These are phyloP conservation scores for Agrotis puta DNA, from an alignment of 2,888 invertebrate species.

Conservation along the genomic window DNA sequence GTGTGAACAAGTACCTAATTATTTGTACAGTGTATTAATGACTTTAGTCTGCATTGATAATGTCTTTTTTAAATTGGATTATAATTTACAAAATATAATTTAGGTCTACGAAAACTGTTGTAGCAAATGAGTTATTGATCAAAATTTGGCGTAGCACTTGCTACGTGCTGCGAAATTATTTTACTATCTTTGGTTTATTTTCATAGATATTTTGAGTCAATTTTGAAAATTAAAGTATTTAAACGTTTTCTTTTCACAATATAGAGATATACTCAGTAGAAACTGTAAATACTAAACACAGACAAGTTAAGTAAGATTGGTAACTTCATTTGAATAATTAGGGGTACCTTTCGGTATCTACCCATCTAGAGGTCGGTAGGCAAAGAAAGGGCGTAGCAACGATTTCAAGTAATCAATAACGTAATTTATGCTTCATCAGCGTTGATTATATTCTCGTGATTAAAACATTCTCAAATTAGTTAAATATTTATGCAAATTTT, in stretches of 20 bases:
- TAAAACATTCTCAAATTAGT: constrained; percentile 58
- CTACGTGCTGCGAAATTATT: constrained; percentile 18
- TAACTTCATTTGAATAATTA: constrained; percentile 41
- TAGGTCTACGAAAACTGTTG: constrained; percentile 5
- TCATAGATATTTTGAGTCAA: neutral
- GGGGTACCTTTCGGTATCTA: constrained; percentile 6
- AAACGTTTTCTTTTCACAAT: neutral
- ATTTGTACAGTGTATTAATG: neutral
- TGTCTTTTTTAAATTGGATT: neutral
- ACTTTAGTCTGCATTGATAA: neutral
- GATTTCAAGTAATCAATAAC: constrained; percentile 47
- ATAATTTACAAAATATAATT: no score
- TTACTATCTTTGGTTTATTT: no score
- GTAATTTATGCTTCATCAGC: constrained; percentile 49
- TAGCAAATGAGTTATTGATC: constrained; percentile 9
- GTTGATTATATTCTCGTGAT: constrained; percentile 48
- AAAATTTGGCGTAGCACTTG: constrained; percentile 9
- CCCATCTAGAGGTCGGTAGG: constrained; percentile 32
- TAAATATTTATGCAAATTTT: constrained; percentile 62
- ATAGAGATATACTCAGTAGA: neutral
- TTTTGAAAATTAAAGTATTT: neutral
- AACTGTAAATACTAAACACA: constrained; percentile 8
- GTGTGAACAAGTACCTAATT: constrained; percentile 12
- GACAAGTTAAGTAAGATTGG: constrained; percentile 11
- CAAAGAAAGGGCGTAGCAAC: constrained; percentile 43